These are phyloP conservation scores for Puffinus mauretanicus DNA, from an alignment of 2,113 vertebrate species.

Conservation along the genomic window DNA sequence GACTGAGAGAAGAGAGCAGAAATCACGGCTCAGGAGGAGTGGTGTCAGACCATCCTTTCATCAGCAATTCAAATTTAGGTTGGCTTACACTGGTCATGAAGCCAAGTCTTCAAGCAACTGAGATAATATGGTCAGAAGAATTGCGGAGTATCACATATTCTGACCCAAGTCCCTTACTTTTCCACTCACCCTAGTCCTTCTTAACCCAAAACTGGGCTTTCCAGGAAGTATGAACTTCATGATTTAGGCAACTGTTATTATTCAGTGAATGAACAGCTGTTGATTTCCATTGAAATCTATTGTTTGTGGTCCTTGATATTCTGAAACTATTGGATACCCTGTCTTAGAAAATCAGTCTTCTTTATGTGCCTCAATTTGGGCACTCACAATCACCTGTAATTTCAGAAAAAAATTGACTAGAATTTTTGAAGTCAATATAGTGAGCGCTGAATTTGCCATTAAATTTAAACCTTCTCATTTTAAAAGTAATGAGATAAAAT, in stretches of 20 bases:
- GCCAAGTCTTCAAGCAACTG: not conserved
- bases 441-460: not conserved
- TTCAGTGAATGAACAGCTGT: not conserved
- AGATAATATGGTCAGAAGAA: not conserved
- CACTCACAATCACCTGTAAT: not conserved
- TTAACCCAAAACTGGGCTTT: not conserved
- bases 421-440: not conserved
- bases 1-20: not conserved
- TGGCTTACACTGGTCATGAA: not conserved
- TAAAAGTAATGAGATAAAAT: not conserved
- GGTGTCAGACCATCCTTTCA: not conserved
- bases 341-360: not conserved
- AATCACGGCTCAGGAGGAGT: not conserved
- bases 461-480: constrained; percentile 1
- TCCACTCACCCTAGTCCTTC: not conserved
- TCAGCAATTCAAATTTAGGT: not conserved
- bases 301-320: not conserved
- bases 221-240: not conserved
- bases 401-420: not conserved
- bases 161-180: not conserved
- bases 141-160: not conserved
- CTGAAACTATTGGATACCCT: not conserved
- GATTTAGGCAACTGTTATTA: not conserved
- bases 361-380: not conserved
- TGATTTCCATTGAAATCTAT: not conserved